A percentile compares a stretch with the other conserved stretches of the same genome.
Evolutionary conservation across 2,797 vertebrate genomes (phyloP).

Genomic region (Myotis myotis): DNA sequence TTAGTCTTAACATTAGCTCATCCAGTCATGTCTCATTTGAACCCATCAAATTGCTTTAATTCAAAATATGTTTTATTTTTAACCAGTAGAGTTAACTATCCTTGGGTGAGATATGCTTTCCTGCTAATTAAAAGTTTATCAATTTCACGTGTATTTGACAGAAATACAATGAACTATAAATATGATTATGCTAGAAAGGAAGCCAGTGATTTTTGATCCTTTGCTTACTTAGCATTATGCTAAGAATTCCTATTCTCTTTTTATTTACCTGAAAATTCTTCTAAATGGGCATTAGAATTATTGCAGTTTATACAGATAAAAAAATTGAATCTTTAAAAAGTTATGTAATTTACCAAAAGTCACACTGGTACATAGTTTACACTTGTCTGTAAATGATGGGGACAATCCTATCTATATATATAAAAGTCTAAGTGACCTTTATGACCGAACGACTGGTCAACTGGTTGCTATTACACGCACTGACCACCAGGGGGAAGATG

Average conservation of each 20-base stretch:
- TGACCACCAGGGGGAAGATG: too few relatives aligned
- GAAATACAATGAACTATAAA: background rate
- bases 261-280: slow-evolving; percentile 6
- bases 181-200: background rate
- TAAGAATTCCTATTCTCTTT: slow-evolving; percentile 18
- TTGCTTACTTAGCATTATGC: background rate
- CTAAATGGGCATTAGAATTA: background rate
- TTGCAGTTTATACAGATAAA: background rate
- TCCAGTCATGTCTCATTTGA: background rate
- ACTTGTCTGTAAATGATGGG: background rate
- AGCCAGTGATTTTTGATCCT: background rate
- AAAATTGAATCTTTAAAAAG: background rate
- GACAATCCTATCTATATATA: background rate
- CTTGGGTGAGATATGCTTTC: background rate
- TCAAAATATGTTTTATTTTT: background rate
- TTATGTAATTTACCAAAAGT: background rate
- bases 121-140: slow-evolving; percentile 17
- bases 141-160: background rate
- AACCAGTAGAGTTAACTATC: background rate
- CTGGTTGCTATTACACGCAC: too few relatives aligned
- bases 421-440: too few relatives aligned
- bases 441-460: too few relatives aligned
- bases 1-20: background rate
- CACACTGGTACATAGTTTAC: background rate
- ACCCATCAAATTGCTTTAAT: slow-evolving; percentile 11